Evolutionary conservation across 92 coral and sea anemone genomes (phyloP), one percentile per base, ranked within the genome.

Genomic region (Heliopora coerulea): DNA sequence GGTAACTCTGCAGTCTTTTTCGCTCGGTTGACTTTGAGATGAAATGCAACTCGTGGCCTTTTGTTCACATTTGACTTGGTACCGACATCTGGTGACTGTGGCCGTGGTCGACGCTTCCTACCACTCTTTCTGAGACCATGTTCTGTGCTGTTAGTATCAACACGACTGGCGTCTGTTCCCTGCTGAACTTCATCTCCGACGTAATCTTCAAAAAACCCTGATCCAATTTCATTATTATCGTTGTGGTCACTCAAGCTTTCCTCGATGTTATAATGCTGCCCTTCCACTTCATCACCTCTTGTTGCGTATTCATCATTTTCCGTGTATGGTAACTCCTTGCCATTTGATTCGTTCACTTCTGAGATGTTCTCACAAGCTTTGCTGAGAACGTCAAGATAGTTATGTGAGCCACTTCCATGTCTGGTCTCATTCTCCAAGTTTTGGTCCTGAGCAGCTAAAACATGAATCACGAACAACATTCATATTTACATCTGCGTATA

Each of bases 1-100:
- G 99, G 96, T 11, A 10, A 62, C 24, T 30, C 63, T 11, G 32
- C 19, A 12, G 33, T 54, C 50, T 54, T 70, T 9, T 54, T 70
- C 1, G 63, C 62, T 6, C 50, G 62, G 11, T 21, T 13, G 1
- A 18, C 54, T 35, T 70, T 70, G 24, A 46, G 32, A 28, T 13
- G 11, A 33, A 32, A 49, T 17, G 62, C 31, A n/a, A 28, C 32
- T 31, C 42, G 30, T 25, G 35, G 46, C 14, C 26, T 57, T 29
- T 40, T 52, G 1, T 70, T 27, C 1, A 28, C 50, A 37, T 11
- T 1, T 0, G 48, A 52, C 32, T 23, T 50, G 27, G 20, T 23
- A 23, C 58, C 40, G 18, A 52, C 49, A 19, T 52, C 77, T 11
- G 62, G 77, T 37, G 77, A 50, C n/a, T 17, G 30, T 26, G 56